These are phyloP conservation scores for Melitaea cinxia DNA, from an alignment of 1,140 invertebrate species.

Conservation along the genomic window DNA sequence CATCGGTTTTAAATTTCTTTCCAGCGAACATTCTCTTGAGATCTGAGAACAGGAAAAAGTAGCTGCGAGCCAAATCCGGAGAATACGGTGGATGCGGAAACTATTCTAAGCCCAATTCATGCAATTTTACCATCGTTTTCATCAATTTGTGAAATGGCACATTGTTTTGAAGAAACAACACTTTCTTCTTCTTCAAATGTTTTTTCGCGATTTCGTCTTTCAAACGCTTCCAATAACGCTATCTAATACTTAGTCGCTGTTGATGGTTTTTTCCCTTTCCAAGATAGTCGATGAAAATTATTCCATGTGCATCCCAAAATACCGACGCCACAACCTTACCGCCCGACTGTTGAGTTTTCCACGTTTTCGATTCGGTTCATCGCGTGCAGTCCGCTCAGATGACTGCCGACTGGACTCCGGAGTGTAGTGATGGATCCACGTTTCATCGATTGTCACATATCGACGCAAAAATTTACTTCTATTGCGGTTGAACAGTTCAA, in stretches of 20 bases:
- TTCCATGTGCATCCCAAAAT: background rate
- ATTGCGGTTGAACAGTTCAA: background rate
- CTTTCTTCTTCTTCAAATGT: background rate
- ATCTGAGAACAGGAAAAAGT: background rate
- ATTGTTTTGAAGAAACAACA: background rate
- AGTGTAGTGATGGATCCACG: conserved; percentile 11
- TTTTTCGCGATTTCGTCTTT: background rate
- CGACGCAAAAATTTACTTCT: conserved; percentile 41
- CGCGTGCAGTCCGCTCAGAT: background rate
- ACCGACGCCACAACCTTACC: background rate
- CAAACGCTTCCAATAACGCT: background rate
- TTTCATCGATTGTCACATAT: conserved; percentile 67
- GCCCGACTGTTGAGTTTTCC: background rate
- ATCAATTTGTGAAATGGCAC: background rate
- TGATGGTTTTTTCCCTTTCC: background rate
- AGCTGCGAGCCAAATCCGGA: background rate
- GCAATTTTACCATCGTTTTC: background rate
- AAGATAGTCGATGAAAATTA: background rate
- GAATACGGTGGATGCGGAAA: background rate
- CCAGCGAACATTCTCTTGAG: background rate
- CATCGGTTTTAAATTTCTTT: background rate
- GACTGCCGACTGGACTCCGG: background rate
- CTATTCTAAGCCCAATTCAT: background rate
- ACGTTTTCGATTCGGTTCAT: background rate
- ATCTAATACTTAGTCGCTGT: background rate